These are phyloP conservation scores for Odocoileus hemionus DNA, from an alignment of 2,113 vertebrate genomes.

Conservation along the genomic window DNA sequence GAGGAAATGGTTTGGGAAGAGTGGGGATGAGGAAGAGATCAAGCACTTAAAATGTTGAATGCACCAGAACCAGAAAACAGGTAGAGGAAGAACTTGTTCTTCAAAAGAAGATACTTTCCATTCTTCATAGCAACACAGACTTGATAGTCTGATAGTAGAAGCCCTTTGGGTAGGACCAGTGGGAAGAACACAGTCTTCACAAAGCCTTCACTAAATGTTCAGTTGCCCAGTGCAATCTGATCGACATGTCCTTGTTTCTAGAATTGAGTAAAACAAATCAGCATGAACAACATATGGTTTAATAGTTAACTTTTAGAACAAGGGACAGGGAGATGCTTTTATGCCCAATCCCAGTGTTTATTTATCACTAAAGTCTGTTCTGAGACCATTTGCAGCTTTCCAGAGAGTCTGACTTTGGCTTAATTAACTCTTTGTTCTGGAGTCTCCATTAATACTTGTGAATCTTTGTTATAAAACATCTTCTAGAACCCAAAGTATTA, in stretches of 20 bases:
- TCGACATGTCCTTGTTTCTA: constrained; percentile 56
- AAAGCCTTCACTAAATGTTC: constrained; percentile 23
- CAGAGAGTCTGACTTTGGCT: constrained; percentile 14
- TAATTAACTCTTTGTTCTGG: background rate
- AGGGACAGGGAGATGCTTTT: constrained; percentile 63
- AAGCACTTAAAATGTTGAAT: constrained; percentile 37
- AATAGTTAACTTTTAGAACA: constrained; percentile 72
- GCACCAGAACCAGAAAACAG: constrained; percentile 13
- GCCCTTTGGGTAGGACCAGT: background rate
- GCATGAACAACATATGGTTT: constrained; percentile 60
- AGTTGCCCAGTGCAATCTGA: constrained; percentile 46
- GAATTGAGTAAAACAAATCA: constrained; percentile 65
- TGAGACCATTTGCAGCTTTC: constrained; percentile 52
- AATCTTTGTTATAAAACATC: constrained; percentile 31
- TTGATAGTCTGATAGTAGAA: constrained; percentile 21
- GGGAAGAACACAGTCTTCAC: constrained; percentile 52
- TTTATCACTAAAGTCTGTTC: constrained; percentile 53
- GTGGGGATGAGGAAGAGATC: background rate
- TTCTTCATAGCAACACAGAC: background rate
- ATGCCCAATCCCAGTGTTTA: constrained; percentile 19
- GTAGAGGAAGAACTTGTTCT: constrained; percentile 13
- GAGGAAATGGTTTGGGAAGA: background rate
- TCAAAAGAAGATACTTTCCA: constrained; percentile 30
- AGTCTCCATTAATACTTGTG: constrained; percentile 45
- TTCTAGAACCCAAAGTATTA: constrained; percentile 7